These are phyloP conservation scores for Kryphioiulus occultus DNA, from an alignment of 2,888 invertebrate genomes.

Conservation along the genomic window DNA sequence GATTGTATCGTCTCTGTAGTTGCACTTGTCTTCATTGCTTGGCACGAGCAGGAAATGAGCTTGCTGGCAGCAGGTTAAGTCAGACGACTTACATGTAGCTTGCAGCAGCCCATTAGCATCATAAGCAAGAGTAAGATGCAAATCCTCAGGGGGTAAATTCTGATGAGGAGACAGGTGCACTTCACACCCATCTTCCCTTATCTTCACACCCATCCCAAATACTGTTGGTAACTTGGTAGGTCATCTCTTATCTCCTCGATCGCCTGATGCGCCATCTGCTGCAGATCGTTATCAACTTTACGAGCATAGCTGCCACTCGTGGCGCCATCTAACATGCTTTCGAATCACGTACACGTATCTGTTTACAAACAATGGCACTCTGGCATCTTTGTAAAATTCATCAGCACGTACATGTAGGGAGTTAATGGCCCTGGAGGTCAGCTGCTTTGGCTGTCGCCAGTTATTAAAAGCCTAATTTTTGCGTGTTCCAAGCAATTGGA, in stretches of 20 bases:
- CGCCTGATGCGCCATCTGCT: not conserved
- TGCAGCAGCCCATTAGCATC: too few relatives aligned
- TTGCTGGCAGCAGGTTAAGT: too few relatives aligned
- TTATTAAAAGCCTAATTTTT: not conserved
- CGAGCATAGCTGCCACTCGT: not conserved
- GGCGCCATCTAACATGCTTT: not conserved
- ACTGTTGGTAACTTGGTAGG: too few relatives aligned
- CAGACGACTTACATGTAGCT: too few relatives aligned
- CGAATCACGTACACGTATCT: not conserved
- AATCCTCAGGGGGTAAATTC: too few relatives aligned
- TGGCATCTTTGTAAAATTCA: not conserved
- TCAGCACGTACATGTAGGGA: not conserved
- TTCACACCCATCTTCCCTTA: too few relatives aligned
- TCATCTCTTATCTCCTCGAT: not conserved
- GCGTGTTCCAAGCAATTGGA: conserved; percentile 1
- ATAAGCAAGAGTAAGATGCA: too few relatives aligned
- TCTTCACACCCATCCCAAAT: too few relatives aligned
- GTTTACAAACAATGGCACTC: not conserved
- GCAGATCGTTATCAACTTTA: not conserved
- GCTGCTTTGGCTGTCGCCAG: not conserved
- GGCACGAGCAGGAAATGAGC: too few relatives aligned
- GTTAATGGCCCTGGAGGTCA: not conserved
- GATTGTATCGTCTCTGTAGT: too few relatives aligned
- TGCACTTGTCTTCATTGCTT: too few relatives aligned
- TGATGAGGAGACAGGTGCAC: too few relatives aligned